phyloP scores from a whole-genome alignment of 2,888 invertebrate genomes.

The Timema podura region DNA sequence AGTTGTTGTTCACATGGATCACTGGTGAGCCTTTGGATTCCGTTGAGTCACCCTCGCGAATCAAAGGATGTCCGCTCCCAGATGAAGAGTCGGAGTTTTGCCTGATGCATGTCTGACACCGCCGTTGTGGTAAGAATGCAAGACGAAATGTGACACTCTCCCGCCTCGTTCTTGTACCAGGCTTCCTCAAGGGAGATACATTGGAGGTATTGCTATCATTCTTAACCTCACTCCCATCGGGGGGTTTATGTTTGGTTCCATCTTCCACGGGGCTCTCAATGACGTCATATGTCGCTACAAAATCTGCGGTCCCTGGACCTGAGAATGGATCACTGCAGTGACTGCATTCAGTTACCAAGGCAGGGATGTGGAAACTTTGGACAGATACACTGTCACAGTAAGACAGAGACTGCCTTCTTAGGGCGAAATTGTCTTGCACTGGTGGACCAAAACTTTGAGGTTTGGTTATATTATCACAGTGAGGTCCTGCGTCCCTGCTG shows the following conservation, averaged over 20 bases:
- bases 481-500: conserved; percentile 16
- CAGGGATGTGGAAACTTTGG: conserved; percentile 38
- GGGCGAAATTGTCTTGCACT: conserved; percentile 23
- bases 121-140: conserved; percentile 35
- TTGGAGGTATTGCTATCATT: background rate
- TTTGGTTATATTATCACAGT: conserved; percentile 17
- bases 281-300: conserved; percentile 37
- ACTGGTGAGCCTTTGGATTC: conserved; percentile 4
- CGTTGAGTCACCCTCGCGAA: conserved; percentile 23
- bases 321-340: conserved; percentile 33
- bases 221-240: background rate
- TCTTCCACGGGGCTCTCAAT: conserved; percentile 29
- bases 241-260: conserved; percentile 1
- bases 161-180: conserved; percentile 24
- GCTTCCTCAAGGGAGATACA: background rate
- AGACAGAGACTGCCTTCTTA: conserved; percentile 34
- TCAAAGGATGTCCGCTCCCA: conserved; percentile 37
- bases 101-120: conserved; percentile 37
- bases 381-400: conserved; percentile 38
- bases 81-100: conserved; percentile 39
- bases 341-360: conserved; percentile 35
- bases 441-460: conserved; percentile 4
- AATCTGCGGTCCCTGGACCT: conserved; percentile 34
- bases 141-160: conserved; percentile 37
- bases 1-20: conserved; percentile 11